These are phyloP conservation scores for Habrosyne pyritoides DNA, from an alignment of 2,888 invertebrate species.

Conservation along the genomic window DNA sequence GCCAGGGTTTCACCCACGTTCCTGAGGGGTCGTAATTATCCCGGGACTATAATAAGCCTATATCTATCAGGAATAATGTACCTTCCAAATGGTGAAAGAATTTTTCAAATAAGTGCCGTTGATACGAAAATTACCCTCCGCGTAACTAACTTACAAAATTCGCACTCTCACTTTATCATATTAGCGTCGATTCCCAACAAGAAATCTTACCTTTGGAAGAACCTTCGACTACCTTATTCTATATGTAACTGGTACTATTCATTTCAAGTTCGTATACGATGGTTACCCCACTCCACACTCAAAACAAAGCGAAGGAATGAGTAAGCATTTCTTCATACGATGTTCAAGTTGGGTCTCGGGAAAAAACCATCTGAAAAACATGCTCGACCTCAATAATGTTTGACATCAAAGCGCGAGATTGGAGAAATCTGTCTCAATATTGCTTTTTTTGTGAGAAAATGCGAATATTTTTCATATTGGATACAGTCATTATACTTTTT, in stretches of 20 bases:
- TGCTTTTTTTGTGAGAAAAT: slow-evolving; percentile 9
- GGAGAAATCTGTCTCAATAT: slow-evolving; percentile 12
- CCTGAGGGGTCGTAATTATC: no score
- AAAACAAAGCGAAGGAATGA: slow-evolving; percentile 6
- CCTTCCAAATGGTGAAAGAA: no score
- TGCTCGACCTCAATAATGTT: slow-evolving; percentile 12
- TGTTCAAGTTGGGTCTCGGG: slow-evolving; percentile 4
- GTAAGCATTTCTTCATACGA: slow-evolving; percentile 5
- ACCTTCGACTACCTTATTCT: no score
- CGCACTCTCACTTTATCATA: no score
- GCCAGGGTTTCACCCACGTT: no score
- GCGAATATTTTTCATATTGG: slow-evolving; percentile 13
- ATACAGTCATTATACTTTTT: not conserved
- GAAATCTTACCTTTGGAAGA: no score
- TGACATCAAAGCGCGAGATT: slow-evolving; percentile 11
- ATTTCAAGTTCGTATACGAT: not conserved
- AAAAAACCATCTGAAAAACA: slow-evolving; percentile 3
- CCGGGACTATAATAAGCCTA: no score
- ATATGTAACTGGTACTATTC: not conserved
- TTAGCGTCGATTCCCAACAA: no score
- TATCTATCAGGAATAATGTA: no score
- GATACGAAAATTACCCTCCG: no score
- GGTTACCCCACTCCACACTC: slow-evolving; percentile 1
- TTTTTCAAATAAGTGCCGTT: no score
- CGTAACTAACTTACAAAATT: no score